Percentiles rank a stretch among this genome's conserved stretches.
phyloP scores from a whole-genome alignment of 2,113 vertebrate species.

The Maccullochella peelii region DNA sequence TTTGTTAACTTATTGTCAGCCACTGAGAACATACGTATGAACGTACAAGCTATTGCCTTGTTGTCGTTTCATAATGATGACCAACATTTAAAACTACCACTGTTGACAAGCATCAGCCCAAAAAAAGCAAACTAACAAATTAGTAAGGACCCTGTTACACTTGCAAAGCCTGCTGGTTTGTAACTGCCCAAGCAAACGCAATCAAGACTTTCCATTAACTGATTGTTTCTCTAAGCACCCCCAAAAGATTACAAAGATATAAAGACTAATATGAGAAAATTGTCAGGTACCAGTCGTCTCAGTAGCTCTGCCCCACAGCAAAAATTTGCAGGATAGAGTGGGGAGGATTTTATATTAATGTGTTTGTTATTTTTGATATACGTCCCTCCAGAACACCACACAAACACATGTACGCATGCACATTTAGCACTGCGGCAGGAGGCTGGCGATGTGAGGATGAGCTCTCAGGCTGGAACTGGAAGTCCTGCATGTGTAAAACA shows the following conservation, averaged over 20 bases:
- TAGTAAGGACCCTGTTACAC: not conserved
- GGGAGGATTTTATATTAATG: conserved; percentile 13
- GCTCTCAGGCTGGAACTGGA: not conserved
- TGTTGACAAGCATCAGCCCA: not conserved
- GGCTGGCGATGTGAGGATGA: not conserved
- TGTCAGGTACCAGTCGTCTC: conserved; percentile 11
- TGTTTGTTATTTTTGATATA: conserved; percentile 12
- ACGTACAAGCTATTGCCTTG: not conserved
- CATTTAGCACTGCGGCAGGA: not conserved
- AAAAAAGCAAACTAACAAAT: conserved; percentile 17
- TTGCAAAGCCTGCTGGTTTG: conserved; percentile 7
- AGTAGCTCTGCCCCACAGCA: not conserved
- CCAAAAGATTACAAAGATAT: conserved; percentile 30
- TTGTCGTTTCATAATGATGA: not conserved
- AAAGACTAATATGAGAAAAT: conserved; percentile 15
- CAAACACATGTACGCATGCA: not conserved
- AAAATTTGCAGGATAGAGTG: not conserved
- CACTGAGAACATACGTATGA: not conserved
- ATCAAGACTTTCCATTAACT: conserved; percentile 17
- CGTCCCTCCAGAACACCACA: not conserved
- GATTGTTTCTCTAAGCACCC: conserved; percentile 24
- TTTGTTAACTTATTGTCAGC: not conserved
- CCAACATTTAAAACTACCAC: not conserved
- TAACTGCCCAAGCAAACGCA: conserved; percentile 6
- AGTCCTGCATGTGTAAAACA: not conserved